Percentiles rank a stretch among this genome's conserved stretches.
phyloP scores from a whole-genome alignment of 1,140 invertebrate genomes.

The Holcopasites calliopsidis region DNA sequence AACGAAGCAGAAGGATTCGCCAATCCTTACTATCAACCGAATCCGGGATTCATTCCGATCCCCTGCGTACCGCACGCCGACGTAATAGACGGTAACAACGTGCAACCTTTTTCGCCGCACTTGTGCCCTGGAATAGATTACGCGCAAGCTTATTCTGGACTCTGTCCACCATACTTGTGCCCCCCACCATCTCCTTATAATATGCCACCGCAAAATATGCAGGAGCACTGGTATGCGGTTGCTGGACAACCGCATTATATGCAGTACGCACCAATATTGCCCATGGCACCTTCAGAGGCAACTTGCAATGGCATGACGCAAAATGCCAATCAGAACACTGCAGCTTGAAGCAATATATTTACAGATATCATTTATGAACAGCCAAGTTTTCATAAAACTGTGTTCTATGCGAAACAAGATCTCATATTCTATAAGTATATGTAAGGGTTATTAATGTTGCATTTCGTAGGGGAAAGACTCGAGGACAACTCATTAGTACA shows the following conservation, averaged over 20 bases:
- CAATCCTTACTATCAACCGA: conserved; percentile 38
- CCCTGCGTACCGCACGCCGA: conserved; percentile 52
- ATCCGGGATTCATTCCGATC: conserved; percentile 33
- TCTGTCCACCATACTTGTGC: conserved; percentile 47
- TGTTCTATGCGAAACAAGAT: neutral
- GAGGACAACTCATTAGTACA: neutral
- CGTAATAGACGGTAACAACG: conserved; percentile 34
- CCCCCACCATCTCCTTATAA: conserved; percentile 32
- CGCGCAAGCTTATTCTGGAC: conserved; percentile 36
- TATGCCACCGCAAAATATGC: conserved; percentile 43
- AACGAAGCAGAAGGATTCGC: conserved; percentile 39
- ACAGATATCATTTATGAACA: neutral
- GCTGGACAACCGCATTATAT: conserved; percentile 57
- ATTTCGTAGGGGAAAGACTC: no score
- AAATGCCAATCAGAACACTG: conserved; percentile 9
- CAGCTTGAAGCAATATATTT: conserved; percentile 1
- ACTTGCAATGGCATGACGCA: conserved; percentile 20
- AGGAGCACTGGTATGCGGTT: conserved; percentile 58
- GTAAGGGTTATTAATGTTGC: no score
- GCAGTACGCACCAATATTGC: conserved; percentile 25
- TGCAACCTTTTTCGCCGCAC: conserved; percentile 24
- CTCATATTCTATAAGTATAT: neutral
- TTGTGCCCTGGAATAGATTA: conserved; percentile 45
- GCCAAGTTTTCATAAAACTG: neutral
- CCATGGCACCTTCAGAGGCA: conserved; percentile 22